Conservation (phyloP, 2,113 vertebrate species). For the Trochalopteron elliotii region DNA sequence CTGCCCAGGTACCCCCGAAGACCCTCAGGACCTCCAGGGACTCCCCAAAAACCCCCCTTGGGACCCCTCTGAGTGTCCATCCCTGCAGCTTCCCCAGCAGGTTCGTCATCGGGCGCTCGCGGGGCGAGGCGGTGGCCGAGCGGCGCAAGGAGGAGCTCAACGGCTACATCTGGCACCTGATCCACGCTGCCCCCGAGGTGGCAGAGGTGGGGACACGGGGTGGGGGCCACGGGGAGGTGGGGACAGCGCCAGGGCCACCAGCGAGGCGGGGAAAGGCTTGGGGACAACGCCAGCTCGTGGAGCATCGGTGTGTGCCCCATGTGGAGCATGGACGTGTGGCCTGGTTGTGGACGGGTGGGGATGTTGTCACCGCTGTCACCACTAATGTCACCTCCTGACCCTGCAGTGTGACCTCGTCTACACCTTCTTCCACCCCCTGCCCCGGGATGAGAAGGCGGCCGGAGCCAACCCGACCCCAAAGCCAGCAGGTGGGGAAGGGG, state of each 20-base stretch:
- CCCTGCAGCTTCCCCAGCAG: constrained; percentile 88
- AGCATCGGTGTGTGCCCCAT: fast-evolving
- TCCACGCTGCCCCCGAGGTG: constrained; percentile 82
- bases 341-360: fast-evolving
- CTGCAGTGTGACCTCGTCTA: constrained; percentile 91
- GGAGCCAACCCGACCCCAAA: constrained; percentile 72
- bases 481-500: constrained; percentile 74
- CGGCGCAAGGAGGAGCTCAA: constrained; percentile 90
- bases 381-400: background rate
- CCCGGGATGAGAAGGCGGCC: constrained; percentile 83
- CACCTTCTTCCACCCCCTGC: constrained; percentile 90
- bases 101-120: constrained; percentile 89
- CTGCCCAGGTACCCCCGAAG: constrained; percentile 84
- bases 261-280: fast-evolving
- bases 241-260: background rate
- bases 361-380: fast-evolving
- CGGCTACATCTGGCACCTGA: constrained; percentile 92
- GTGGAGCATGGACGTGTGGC: no score
- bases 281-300: background rate
- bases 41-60: fast-evolving
- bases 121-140: constrained; percentile 88
- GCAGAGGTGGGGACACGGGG: constrained; percentile 79
- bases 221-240: background rate
- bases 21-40: background rate
- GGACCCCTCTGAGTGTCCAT: background rate